These are phyloP conservation scores for Caloenas nicobarica DNA, from an alignment of 2,113 vertebrate genomes.

Conservation along the genomic window DNA sequence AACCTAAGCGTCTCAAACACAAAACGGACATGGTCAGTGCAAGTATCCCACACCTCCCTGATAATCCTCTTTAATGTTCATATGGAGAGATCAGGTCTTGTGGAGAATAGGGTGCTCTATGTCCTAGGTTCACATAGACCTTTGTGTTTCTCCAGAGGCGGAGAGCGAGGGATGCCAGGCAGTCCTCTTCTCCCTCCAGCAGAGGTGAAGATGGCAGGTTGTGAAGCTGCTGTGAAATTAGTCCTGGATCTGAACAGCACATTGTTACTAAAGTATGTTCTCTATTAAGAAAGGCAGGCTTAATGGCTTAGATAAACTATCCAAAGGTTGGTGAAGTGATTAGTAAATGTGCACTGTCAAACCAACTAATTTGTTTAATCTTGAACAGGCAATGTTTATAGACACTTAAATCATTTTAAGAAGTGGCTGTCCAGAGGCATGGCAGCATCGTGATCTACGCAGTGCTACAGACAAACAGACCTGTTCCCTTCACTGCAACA, in stretches of 20 bases:
- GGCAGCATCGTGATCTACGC: background rate
- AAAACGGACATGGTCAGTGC: background rate
- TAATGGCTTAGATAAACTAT: conserved; percentile 24
- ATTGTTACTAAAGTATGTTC: background rate
- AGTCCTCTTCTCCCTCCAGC: background rate
- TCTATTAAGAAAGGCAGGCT: background rate
- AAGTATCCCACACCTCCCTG: background rate
- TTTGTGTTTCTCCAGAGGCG: background rate
- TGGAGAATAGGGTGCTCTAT: background rate
- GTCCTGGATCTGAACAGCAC: background rate
- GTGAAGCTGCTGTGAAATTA: background rate
- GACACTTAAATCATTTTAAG: conserved; percentile 34
- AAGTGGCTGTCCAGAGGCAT: background rate
- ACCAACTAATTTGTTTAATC: conserved; percentile 28
- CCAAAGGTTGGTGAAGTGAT: conserved; percentile 1
- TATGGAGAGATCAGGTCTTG: background rate
- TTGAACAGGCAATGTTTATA: conserved; percentile 4
- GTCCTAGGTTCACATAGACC: background rate
- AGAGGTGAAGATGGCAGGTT: background rate
- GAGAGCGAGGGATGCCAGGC: background rate
- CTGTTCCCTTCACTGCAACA: background rate
- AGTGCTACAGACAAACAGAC: background rate
- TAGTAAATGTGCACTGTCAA: conserved; percentile 19
- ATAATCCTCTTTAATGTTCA: background rate
- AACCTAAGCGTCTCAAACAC: background rate